Base-by-base conservation (phyloP, 1,140 invertebrate species). In the Steinernema khuongi region DNA sequence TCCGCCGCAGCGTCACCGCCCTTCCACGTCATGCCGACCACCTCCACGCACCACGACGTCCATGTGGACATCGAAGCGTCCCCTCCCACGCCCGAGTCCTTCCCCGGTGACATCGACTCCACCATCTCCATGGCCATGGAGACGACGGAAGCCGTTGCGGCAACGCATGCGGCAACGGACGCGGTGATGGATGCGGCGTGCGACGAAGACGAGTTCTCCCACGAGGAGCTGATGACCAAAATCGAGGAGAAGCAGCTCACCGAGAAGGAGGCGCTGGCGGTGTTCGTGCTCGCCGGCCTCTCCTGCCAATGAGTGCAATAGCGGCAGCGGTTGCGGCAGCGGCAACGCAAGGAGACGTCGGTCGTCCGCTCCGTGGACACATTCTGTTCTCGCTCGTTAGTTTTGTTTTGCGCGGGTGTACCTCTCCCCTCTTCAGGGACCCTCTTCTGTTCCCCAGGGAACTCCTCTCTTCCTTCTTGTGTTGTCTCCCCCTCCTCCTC, bases 401-500 rank as follows among this genome's bases (percentile, higher is more conserved):
- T 41, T 41, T 41, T n/a, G 7, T 41, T 41, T 41, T 41, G 36
- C 50, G 50, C 50, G 50, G 50, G 50, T 60, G 50, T 60, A 60
- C 50, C 50, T 60, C 50, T 60, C 26, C 50, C 50, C 50, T 60
- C 19, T 22, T 60, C 50, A 60, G 50, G 50, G 50, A 60, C 50
- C 19, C 50, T 22, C 4, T 14, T 60, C 26, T 26, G 14, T 60
- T 26, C 11, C 26, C 19, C 50, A 4, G 14, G 14, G 14, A 7
- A 17, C 19, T 22, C 50, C 26, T 22, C 50, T 60, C 50, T 22
- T 26, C 50, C 26, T 17, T 60, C 4, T 22, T 22, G 7, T 60
- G 7, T 60, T 7, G 19, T 22, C 50, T 14, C 50, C 50, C 19
- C 36, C n/a, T 41, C 36, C 36, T 41, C 36, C 36, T 41, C 36